A percentile compares a stretch with the other conserved stretches of the same genome.
Conservation (phyloP, 2,888 invertebrate genomes). For the Troilus luridus region DNA sequence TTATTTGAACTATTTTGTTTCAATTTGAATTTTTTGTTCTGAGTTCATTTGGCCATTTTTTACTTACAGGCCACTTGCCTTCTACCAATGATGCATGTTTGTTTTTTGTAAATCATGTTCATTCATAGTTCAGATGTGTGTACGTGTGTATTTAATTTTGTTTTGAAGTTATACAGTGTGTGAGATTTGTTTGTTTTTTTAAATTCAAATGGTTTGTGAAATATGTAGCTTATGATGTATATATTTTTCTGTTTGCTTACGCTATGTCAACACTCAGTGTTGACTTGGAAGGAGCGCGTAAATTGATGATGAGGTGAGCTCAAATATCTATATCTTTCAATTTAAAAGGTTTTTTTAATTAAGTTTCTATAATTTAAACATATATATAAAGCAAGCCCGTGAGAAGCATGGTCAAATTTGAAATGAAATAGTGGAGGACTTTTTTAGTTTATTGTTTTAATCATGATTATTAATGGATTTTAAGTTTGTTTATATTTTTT, state of each 20-base stretch:
- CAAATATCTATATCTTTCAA: conserved; percentile 11
- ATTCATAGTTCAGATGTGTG: conserved; percentile 5
- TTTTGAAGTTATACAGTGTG: conserved; percentile 11
- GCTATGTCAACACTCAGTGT: conserved; percentile 62
- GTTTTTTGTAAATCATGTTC: neutral
- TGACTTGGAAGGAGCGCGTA: conserved; percentile 65
- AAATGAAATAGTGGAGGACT: neutral
- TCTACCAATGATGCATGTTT: neutral
- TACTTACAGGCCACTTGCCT: neutral
- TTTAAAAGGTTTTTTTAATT: neutral
- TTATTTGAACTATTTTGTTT: neutral
- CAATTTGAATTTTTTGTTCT: neutral
- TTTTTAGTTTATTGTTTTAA: neutral
- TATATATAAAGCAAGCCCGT: conserved; percentile 50
- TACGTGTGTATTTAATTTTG: neutral
- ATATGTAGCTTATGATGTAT: conserved; percentile 54
- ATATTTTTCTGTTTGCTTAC: conserved; percentile 59
- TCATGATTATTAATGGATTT: neutral
- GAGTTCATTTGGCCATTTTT: neutral
- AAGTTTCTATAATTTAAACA: neutral
- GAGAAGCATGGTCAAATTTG: conserved; percentile 56
- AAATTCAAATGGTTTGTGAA: neutral
- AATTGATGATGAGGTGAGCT: conserved; percentile 66
- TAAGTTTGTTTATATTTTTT: neutral
- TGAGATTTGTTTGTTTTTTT: neutral